A percentile compares a stretch with the other conserved stretches of the same genome.
These are phyloP conservation scores for Prorops nasuta DNA, from an alignment of 1,140 invertebrate genomes.

Conservation along the genomic window DNA sequence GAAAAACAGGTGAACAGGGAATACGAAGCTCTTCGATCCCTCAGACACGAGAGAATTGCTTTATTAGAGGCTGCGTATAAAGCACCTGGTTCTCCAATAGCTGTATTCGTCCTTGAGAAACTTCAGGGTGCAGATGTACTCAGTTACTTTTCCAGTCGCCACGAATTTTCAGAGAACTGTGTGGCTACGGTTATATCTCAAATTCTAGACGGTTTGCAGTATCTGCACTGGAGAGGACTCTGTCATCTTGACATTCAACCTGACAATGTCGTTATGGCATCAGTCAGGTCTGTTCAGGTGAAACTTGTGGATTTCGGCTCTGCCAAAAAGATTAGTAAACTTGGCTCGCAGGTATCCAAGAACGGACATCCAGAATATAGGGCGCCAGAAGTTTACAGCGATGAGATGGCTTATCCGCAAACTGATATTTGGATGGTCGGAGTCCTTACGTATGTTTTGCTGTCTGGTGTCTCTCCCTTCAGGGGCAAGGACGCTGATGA, in stretches of 20 bases:
- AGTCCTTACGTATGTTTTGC: constrained; percentile 87
- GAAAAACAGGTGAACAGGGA: constrained; percentile 71
- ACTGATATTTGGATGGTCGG: constrained; percentile 97
- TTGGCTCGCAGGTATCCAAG: constrained; percentile 70
- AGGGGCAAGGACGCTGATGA: constrained; percentile 77
- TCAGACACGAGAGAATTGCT: constrained; percentile 84
- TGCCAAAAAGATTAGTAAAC: constrained; percentile 75
- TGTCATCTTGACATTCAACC: constrained; percentile 94
- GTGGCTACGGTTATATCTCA: constrained; percentile 82
- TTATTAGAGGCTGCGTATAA: constrained; percentile 72
- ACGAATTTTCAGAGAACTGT: constrained; percentile 88
- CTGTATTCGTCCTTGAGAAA: constrained; percentile 80
- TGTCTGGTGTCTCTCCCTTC: constrained; percentile 94
- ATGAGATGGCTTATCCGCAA: constrained; percentile 81
- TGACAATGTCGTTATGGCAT: constrained; percentile 94
- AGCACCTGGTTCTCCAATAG: constrained; percentile 63
- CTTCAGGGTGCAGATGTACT: constrained; percentile 89
- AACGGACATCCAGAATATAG: constrained; percentile 71
- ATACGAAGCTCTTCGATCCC: constrained; percentile 75
- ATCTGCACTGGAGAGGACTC: constrained; percentile 89
- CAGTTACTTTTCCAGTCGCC: constrained; percentile 80
- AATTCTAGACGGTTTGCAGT: constrained; percentile 84
- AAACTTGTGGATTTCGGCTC: constrained; percentile 92
- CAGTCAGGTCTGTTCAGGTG: constrained; percentile 79
- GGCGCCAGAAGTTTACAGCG: constrained; percentile 91